Percentiles rank a stretch among this genome's conserved stretches.
phyloP scores from a whole-genome alignment of 1,140 invertebrate species.

The Acromyrmex echinatior region DNA sequence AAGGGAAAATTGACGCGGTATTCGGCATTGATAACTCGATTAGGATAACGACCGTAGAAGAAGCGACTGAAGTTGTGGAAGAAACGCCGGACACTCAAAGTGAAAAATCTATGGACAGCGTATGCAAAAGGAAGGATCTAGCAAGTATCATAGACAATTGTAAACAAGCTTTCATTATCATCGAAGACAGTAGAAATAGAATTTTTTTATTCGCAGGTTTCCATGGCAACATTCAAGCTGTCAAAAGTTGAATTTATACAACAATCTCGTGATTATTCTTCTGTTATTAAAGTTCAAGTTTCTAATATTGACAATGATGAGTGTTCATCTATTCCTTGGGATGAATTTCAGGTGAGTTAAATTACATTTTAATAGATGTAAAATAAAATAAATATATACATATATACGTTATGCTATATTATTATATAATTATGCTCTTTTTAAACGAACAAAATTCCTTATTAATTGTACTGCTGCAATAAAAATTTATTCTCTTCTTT shows the following conservation, averaged over 20 bases:
- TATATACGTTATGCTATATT: conserved; percentile 56
- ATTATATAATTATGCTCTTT: conserved; percentile 64
- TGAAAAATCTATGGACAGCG: conserved; percentile 93
- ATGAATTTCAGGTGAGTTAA: conserved; percentile 95
- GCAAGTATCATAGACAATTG: conserved; percentile 85
- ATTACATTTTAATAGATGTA: conserved; percentile 1
- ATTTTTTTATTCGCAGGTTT: conserved; percentile 88
- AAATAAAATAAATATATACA: conserved; percentile 43
- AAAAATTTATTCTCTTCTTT: conserved; percentile 61
- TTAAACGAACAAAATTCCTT: conserved; percentile 57
- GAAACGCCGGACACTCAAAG: conserved; percentile 91
- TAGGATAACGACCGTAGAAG: conserved; percentile 89
- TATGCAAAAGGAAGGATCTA: conserved; percentile 92
- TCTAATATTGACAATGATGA: conserved; percentile 93
- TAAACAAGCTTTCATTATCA: neutral
- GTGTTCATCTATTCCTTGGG: conserved; percentile 95
- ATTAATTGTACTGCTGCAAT: conserved; percentile 48
- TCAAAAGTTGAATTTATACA: conserved; percentile 94
- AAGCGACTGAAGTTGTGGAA: conserved; percentile 95
- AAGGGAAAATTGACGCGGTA: conserved; percentile 89
- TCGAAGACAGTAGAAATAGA: neutral
- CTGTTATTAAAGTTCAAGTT: conserved; percentile 92
- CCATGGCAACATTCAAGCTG: conserved; percentile 93
- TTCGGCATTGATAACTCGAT: conserved; percentile 84
- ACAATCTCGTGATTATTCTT: conserved; percentile 92